Evolutionary conservation across 2,113 vertebrate species (phyloP).

Genomic region (Petroica traversi): DNA sequence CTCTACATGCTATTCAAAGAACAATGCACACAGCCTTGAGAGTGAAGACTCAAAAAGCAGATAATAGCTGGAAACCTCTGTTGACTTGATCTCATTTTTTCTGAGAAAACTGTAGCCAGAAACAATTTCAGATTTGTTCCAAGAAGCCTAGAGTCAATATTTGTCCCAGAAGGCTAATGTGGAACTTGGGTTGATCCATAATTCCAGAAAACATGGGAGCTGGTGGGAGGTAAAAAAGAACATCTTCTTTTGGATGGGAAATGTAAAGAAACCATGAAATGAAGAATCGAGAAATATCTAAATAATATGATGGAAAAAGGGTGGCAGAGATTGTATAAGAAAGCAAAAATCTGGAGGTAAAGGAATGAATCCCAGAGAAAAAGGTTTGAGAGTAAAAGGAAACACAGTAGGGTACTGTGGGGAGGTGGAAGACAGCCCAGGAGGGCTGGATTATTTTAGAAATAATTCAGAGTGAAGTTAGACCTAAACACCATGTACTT

Average conservation of each 20-base stretch:
- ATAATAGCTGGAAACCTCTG: neutral
- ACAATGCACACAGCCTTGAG: neutral
- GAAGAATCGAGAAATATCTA: neutral
- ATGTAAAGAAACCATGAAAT: neutral
- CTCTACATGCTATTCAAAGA: neutral
- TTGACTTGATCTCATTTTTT: neutral
- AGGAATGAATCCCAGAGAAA: neutral
- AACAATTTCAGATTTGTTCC: neutral
- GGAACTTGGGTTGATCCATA: neutral
- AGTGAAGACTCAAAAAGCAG: neutral
- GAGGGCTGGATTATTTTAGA: neutral
- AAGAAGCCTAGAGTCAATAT: neutral
- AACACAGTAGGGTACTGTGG: neutral
- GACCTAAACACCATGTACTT: neutral
- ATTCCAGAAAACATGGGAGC: neutral
- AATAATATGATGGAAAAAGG: neutral
- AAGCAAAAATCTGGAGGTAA: neutral
- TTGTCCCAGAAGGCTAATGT: neutral
- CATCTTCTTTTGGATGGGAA: neutral
- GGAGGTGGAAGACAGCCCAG: neutral
- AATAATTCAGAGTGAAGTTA: neutral
- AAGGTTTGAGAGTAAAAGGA: neutral
- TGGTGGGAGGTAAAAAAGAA: rapidly evolving
- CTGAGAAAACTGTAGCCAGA: neutral
- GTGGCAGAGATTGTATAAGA: neutral